Percentiles rank a stretch among this genome's conserved stretches.
Evolutionary conservation across 92 coral and sea anemone genomes (phyloP).

Genomic region (Pocillopora meandrina): DNA sequence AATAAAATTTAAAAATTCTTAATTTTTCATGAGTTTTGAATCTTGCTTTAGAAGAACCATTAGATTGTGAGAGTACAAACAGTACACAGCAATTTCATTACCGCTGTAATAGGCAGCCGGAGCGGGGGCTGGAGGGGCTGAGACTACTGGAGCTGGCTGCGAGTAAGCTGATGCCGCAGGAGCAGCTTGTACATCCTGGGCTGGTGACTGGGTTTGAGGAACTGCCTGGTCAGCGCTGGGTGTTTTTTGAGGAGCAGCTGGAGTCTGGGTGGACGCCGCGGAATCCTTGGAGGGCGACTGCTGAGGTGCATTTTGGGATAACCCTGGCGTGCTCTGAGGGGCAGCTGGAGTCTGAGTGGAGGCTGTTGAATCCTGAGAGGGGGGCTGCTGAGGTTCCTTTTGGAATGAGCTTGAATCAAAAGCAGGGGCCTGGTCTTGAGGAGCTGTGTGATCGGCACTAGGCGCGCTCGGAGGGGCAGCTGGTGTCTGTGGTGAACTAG

Average conservation of each 20-base stretch:
- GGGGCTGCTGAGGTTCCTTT: no score
- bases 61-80: no score
- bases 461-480: background rate
- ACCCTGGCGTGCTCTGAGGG: background rate
- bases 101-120: slow-evolving; percentile 1
- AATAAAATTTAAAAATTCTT: background rate
- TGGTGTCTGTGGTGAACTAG: background rate
- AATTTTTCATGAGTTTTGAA: no score
- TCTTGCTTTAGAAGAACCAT: no score
- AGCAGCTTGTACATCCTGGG: slow-evolving; percentile 16
- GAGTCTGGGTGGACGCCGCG: background rate
- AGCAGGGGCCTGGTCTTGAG: background rate
- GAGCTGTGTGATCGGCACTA: background rate
- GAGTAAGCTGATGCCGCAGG: slow-evolving; percentile 24
- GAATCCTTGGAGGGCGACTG: background rate
- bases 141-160: slow-evolving; percentile 21
- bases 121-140: background rate
- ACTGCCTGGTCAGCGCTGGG: slow-evolving; percentile 2
- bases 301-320: no score
- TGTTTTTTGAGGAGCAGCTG: slow-evolving; percentile 18
- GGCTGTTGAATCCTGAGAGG: background rate
- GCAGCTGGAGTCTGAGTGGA: background rate
- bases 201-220: slow-evolving; percentile 16
- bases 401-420: no score
- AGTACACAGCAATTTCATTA: background rate